These are phyloP conservation scores for Camelus bactrianus DNA, from an alignment of 2,113 vertebrate species.

Conservation along the genomic window DNA sequence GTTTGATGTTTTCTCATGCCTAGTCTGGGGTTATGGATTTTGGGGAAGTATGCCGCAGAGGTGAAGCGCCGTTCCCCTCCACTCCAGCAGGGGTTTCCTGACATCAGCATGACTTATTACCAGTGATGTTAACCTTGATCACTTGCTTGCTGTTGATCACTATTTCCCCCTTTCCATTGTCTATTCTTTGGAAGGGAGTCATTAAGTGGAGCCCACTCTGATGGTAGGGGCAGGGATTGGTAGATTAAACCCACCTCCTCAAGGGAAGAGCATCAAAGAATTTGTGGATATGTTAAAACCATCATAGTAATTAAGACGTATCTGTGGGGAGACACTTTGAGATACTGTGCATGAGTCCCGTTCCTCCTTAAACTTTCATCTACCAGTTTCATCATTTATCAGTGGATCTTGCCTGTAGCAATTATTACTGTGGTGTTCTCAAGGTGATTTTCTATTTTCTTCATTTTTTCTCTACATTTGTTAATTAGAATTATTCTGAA, in stretches of 20 bases:
- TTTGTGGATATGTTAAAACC: not conserved
- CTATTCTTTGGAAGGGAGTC: not conserved
- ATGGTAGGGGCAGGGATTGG: not conserved
- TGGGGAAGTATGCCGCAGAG: not conserved
- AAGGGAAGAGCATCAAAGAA: not conserved
- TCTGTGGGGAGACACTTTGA: not conserved
- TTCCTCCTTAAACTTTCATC: not conserved
- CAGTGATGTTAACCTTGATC: not conserved
- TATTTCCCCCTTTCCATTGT: not conserved
- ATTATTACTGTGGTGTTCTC: not conserved
- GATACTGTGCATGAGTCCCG: not conserved
- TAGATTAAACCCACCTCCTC: not conserved
- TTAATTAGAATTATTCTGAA: not conserved
- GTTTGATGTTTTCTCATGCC: not conserved
- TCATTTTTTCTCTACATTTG: not conserved
- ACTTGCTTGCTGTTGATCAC: not conserved
- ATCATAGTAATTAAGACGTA: not conserved
- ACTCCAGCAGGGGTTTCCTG: not conserved
- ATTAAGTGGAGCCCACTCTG: not conserved
- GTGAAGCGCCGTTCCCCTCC: not conserved
- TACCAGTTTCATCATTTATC: not conserved
- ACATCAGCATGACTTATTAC: not conserved
- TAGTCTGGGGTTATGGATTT: not conserved
- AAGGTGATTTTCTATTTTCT: not conserved
- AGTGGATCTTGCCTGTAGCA: not conserved